Base-by-base conservation (phyloP, 2,113 vertebrate genomes). In the Nymphicus hollandicus region DNA sequence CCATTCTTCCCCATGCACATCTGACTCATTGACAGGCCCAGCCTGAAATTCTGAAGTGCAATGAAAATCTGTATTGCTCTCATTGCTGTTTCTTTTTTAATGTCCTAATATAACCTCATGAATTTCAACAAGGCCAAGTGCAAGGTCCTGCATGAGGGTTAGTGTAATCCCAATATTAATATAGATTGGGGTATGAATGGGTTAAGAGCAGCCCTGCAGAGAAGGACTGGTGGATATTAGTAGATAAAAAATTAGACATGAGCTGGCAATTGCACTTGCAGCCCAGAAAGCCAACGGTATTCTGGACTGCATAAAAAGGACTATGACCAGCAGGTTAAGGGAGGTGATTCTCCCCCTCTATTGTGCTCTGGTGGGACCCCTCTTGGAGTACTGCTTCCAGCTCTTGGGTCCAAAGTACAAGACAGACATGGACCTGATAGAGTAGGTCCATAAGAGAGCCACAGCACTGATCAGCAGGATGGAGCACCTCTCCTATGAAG, bases 281-380 rank as follows among this genome's bases (percentile, higher is more conserved):
- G 44, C 29, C 28, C 35, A 41, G 41, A 44, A 20, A 60, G 44
- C 15, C 27, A 43, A 1, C 9, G 2, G 1, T 28, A 47, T n/a
- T 52, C 29, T 49, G 28, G 20, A 24, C n/a, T 79, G 19, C 23
- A 56, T 79, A 2, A 46, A 78, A 85, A 60, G 24, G 55, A 44
- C 1, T 0, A 6, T n/a, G 35, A 1, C 19, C 24, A 39, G 7
- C 23, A 39, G 12, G 27, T 71, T 3, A 5, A 68, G n/a, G 68
- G 29, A 80, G 41, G 14, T 25, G 29, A 71, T 58, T 82, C 23
- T 61, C 1, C 37, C 11, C 18, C 35, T 65, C 22, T 55, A 5
- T n/a, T 93, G 27, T 25, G 12, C 60, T 82, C 29, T 43, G 8
- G 1, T 82, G 49, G 74, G 35, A 65, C 7, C 16, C 7, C 41